phyloP scores from a whole-genome alignment of 2,113 vertebrate genomes.

The Cranoglanis bouderius region DNA sequence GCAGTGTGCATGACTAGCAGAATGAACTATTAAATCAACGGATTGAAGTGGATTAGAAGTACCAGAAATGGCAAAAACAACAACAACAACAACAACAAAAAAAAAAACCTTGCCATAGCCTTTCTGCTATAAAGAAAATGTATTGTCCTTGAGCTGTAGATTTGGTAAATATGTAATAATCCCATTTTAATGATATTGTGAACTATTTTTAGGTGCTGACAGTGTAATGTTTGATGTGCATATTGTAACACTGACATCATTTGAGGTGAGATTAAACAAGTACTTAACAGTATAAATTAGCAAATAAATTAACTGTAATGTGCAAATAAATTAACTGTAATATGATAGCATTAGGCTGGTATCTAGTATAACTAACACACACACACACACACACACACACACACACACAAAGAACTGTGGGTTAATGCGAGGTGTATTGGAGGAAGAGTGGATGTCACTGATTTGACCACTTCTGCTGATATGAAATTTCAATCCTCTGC shows the following conservation, averaged over 20 bases:
- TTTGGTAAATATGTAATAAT: neutral
- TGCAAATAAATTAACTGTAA: neutral
- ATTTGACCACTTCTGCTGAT: slow-evolving; percentile 2
- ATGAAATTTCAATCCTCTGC: neutral
- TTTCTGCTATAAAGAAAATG: neutral
- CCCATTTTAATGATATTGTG: neutral
- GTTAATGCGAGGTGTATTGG: neutral
- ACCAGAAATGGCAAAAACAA: slow-evolving; percentile 3
- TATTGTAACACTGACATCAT: neutral
- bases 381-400: slow-evolving; percentile 5
- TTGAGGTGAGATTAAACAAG: neutral
- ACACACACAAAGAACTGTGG: neutral
- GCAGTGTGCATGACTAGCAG: slow-evolving; percentile 16
- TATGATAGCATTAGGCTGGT: neutral
- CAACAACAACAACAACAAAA: too few species aligned
- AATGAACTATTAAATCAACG: slow-evolving; percentile 51
- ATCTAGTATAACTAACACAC: neutral
- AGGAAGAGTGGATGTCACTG: neutral
- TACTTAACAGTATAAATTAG: neutral
- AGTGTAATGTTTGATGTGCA: neutral
- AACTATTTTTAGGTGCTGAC: neutral
- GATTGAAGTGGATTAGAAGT: slow-evolving; percentile 42
- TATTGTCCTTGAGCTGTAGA: neutral
- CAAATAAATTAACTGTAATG: neutral
- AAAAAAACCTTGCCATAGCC: neutral